Base-by-base conservation (phyloP, 2,113 vertebrate species). In the Anser cygnoides region DNA sequence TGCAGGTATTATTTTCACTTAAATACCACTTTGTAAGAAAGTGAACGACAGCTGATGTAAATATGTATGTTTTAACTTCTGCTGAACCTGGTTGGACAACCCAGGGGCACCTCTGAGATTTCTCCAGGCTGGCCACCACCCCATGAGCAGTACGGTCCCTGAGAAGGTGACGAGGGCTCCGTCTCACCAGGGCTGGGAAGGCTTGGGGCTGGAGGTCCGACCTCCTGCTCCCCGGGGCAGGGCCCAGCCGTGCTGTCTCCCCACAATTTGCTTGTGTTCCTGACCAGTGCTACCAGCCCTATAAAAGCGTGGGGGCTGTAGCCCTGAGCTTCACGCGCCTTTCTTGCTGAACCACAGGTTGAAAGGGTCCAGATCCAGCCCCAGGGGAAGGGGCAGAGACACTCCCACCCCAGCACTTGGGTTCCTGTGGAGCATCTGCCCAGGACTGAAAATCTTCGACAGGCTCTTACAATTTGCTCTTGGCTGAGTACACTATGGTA, bases 61-160 rank as follows among this genome's bases (percentile, higher is more conserved):
- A 18, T 7, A 20, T 1, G 14, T 17, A 5, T 21, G 1, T 23
- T 11, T 28, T 3, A 25, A 22, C 21, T n/a, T 5, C 49, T 1
- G 10, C 18, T 21, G 37, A 28, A 37, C 26, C 25, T 25, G 41
- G 28, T 22, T 39, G 54, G 31, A 4, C 18, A 13, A 22, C 13
- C 2, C 21, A 25, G 31, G 43, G 57, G 66, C n/a, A 31, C 13
- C 21, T 37, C 44, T 49, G 57, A 17, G 55, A 2, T 13, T 9
- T 25, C 68, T 18, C 23, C 1, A 1, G 46, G 59, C 17, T 3
- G 4, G 28, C 23, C 5, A 19, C 29, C 39, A 8, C 35, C 37
- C 62, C 37, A 2, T 25, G 58, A 35, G 57, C 43, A 59, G 22
- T 13, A 13, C 17, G 18, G 44, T 12, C 4, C 1, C 31, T 18